A percentile compares a stretch with the other conserved stretches of the same genome.
Evolutionary conservation across 2,113 vertebrate genomes (phyloP).

Genomic region (Anthoscopus minutus): DNA sequence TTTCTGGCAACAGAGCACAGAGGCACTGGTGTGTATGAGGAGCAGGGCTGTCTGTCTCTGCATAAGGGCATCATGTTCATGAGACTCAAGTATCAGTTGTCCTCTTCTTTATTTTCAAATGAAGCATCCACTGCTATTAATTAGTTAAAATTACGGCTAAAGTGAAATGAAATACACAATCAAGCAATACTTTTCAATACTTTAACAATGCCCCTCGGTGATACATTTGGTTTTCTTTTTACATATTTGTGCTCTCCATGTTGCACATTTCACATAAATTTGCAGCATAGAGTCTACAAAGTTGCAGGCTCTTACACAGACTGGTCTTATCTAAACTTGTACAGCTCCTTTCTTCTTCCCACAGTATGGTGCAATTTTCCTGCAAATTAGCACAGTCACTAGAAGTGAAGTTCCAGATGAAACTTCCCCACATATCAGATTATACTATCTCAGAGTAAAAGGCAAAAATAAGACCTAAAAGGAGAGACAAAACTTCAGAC

Average conservation of each 20-base stretch:
- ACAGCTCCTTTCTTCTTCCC: not conserved
- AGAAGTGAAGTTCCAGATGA: not conserved
- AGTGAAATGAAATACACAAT: not conserved
- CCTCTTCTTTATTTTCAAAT: not conserved
- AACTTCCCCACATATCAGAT: not conserved
- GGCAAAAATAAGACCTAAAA: not conserved
- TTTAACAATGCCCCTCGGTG: not conserved
- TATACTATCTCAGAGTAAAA: not conserved
- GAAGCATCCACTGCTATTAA: not conserved
- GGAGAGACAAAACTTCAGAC: not conserved
- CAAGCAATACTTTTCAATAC: not conserved
- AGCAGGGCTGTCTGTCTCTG: not conserved
- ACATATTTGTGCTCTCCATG: not conserved
- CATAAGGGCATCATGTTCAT: not conserved
- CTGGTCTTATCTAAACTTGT: not conserved
- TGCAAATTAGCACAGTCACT: not conserved
- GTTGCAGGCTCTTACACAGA: not conserved
- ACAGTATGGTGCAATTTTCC: not conserved
- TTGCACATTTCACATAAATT: not conserved
- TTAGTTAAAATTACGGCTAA: not conserved
- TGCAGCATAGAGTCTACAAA: not conserved
- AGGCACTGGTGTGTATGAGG: not conserved
- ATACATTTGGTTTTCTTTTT: not conserved
- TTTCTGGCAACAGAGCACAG: not conserved
- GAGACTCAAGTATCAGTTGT: not conserved